These are phyloP conservation scores for Atherinomorus stipes DNA, from an alignment of 2,113 vertebrate genomes.

Conservation along the genomic window DNA sequence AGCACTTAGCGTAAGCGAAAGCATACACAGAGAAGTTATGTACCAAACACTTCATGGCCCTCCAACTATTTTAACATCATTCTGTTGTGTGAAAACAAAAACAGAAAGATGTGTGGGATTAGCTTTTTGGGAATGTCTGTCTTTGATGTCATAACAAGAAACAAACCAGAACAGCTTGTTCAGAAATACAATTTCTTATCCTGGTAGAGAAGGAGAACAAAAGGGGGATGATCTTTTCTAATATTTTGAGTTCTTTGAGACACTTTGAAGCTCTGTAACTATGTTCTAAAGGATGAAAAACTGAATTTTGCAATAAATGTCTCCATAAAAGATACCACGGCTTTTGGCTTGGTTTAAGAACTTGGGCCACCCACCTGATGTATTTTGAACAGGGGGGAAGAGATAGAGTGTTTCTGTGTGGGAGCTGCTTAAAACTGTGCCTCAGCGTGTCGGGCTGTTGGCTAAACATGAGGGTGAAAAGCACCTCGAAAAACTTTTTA, in stretches of 20 bases:
- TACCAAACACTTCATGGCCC: too few species aligned
- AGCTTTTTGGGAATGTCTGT: too few species aligned
- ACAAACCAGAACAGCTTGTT: too few species aligned
- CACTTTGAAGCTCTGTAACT: not conserved
- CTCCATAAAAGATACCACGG: not conserved
- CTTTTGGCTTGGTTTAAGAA: slow-evolving; percentile 15
- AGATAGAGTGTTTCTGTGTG: slow-evolving; percentile 39
- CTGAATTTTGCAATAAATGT: too few species aligned
- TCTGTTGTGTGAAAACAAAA: too few species aligned
- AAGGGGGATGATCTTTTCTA: not conserved
- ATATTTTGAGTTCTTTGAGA: not conserved
- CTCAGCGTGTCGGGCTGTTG: slow-evolving; percentile 48
- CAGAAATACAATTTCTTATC: too few species aligned
- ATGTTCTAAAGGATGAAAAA: not conserved
- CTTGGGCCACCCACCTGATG: slow-evolving; percentile 41
- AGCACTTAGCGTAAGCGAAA: too few species aligned
- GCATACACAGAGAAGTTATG: too few species aligned
- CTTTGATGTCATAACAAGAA: too few species aligned
- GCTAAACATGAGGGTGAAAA: slow-evolving; percentile 25
- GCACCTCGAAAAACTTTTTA: slow-evolving; percentile 17
- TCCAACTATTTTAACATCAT: too few species aligned
- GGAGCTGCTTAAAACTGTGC: slow-evolving; percentile 50
- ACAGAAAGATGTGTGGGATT: too few species aligned
- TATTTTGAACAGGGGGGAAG: slow-evolving; percentile 36
- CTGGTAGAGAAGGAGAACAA: too few species aligned